These are phyloP conservation scores for Galemys pyrenaicus DNA, from an alignment of 2,113 vertebrate species.

Conservation along the genomic window DNA sequence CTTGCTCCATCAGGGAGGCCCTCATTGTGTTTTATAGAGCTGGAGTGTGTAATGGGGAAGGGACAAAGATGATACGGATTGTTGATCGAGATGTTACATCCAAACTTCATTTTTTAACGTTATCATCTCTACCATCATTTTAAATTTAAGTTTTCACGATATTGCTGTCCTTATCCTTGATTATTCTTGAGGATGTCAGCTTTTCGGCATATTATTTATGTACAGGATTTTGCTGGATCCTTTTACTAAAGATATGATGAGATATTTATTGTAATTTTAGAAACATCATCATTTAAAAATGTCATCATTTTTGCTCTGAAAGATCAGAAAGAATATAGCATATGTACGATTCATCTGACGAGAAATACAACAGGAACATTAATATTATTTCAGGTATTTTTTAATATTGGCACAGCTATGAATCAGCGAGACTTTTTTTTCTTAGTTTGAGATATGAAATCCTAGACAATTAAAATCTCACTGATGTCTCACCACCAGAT, in stretches of 20 bases:
- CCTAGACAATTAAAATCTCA: conserved; percentile 63
- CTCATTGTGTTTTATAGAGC: background rate
- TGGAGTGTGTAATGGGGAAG: background rate
- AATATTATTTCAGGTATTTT: conserved; percentile 68
- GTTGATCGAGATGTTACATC: background rate
- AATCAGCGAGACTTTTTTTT: conserved; percentile 43
- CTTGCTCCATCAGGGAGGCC: too few relatives aligned
- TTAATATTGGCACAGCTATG: conserved; percentile 72
- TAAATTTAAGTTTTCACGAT: background rate
- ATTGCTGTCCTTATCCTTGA: conserved; percentile 14
- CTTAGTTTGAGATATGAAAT: conserved; percentile 63
- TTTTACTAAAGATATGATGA: background rate
- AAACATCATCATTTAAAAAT: background rate
- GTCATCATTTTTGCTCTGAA: conserved; percentile 26
- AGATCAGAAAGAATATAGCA: background rate
- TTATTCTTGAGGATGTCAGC: background rate
- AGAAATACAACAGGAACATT: conserved; percentile 24
- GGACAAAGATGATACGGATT: background rate
- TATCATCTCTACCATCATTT: background rate
- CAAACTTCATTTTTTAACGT: background rate
- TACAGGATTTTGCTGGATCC: background rate
- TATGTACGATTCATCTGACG: background rate
- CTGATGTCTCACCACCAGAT: background rate
- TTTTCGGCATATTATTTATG: background rate
- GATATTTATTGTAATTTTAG: background rate